Base-by-base conservation (phyloP, 2,797 vertebrate species). In the Acanthurus tractus region DNA sequence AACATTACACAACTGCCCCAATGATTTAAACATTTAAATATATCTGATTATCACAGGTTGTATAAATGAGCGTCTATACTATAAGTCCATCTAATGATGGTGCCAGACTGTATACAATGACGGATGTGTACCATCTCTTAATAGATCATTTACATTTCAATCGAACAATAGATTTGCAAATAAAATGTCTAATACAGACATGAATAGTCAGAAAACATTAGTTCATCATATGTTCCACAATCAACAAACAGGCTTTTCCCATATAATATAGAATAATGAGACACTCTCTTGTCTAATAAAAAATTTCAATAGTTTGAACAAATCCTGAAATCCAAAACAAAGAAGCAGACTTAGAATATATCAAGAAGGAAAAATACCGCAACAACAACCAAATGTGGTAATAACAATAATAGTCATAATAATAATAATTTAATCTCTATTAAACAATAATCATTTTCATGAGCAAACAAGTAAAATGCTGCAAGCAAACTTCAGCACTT, bases 181-280 rank as follows among this genome's bases (percentile, higher is more conserved):
- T 96, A 96, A 99, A 98, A 97, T 98, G 97, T 99, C 98, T 98
- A 99, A 99, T 98, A 98, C 97, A 98, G 98, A 99, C 97, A 96
- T 98, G 96, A 94, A 97, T 97, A 97, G 96, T 96, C 96, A 85
- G 82, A 91, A 97, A 97, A 97, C 95, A 96, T 96, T 94, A 96
- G 95, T 95, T 97, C 96, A 95, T 96, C 96, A 96, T 96, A 93
- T 89, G 95, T 96, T 96, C 96, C 96, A 97, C 96, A 95, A 96
- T 96, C 94, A 96, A 97, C 96, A 95, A 97, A 96, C 96, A 97
- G 96, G 96, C 95, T 94, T 95, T 84, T 69, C 25, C 70, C 85
- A 89, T 88, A 88, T 70, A 89, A 87, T 89, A 87, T 94, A 96
- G 96, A 97, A 96, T 94, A 86, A 96, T 93, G 93, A 96, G 93